Conservation (phyloP, 2,113 vertebrate species). For the Okapia johnstoni region DNA sequence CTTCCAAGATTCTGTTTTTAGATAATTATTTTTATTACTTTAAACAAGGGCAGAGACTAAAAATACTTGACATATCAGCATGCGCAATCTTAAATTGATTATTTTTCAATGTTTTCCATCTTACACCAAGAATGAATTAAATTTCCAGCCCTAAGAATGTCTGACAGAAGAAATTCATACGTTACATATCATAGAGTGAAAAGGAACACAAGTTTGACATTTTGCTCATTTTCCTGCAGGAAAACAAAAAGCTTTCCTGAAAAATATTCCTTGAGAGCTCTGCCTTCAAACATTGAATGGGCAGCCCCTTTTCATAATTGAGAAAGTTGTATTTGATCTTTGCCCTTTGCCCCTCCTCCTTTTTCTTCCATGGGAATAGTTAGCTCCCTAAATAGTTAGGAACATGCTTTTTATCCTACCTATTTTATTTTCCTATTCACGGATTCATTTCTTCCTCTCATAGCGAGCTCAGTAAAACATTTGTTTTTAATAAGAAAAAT, state of each 20-base stretch:
- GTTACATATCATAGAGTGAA: constrained; percentile 36
- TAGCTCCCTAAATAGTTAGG: not conserved
- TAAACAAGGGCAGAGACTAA: constrained; percentile 46
- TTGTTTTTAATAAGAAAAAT: constrained; percentile 79
- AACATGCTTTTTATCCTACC: not conserved
- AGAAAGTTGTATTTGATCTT: not conserved
- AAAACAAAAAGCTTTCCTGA: not conserved
- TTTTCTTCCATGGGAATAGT: not conserved
- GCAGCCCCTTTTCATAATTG: not conserved
- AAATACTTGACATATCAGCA: constrained; percentile 62
- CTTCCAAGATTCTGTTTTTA: constrained; percentile 43
- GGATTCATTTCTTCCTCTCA: constrained; percentile 48
- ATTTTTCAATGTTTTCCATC: constrained; percentile 55
- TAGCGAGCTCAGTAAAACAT: constrained; percentile 64
- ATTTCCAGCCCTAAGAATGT: constrained; percentile 55
- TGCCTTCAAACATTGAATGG: not conserved
- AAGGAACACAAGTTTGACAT: not conserved
- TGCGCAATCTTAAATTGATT: constrained; percentile 58
- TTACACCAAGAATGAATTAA: constrained; percentile 48
- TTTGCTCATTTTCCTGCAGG: not conserved
- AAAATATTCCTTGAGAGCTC: not conserved
- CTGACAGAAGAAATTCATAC: constrained; percentile 56
- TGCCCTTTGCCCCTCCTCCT: not conserved
- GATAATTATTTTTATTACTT: constrained; percentile 55
- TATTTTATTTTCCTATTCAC: constrained; percentile 37